phyloP scores from a whole-genome alignment of 2,888 invertebrate genomes.

The Agrotis segetum region DNA sequence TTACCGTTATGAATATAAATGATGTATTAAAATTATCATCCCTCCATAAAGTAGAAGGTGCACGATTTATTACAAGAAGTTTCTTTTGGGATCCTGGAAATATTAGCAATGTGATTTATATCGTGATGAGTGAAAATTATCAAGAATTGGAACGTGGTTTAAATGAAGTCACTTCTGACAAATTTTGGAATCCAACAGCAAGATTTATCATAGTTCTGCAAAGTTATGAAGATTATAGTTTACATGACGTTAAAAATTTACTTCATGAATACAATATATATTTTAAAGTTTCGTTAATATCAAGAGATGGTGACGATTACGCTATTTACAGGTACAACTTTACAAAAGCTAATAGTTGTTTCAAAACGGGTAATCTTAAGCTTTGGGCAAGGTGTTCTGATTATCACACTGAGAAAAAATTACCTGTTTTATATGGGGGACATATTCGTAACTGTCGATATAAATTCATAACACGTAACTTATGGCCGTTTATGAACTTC shows the following conservation, averaged over 20 bases:
- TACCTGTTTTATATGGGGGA: neutral
- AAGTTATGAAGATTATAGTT: constrained; percentile 39
- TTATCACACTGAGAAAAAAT: constrained; percentile 8
- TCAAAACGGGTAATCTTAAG: constrained; percentile 48
- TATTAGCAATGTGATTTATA: constrained; percentile 61
- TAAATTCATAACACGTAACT: constrained; percentile 64
- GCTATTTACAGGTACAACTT: constrained; percentile 52
- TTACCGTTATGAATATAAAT: constrained; percentile 65
- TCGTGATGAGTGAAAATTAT: constrained; percentile 63
- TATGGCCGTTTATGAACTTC: constrained; percentile 68
- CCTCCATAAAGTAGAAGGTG: constrained; percentile 59
- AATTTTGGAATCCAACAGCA: constrained; percentile 69
- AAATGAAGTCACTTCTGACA: constrained; percentile 53
- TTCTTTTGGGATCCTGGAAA: constrained; percentile 57
- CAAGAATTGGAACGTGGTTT: constrained; percentile 62
- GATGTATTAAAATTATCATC: constrained; percentile 50
- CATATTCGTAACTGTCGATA: constrained; percentile 57
- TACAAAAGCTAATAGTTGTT: constrained; percentile 57
- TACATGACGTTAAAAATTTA: constrained; percentile 58
- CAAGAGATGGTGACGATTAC: constrained; percentile 35
- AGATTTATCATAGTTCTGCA: constrained; percentile 69
- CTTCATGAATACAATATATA: constrained; percentile 58
- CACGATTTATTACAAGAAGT: constrained; percentile 64
- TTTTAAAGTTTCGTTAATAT: constrained; percentile 30
- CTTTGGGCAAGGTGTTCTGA: constrained; percentile 47